phyloP scores from a whole-genome alignment of 2,113 vertebrate species.

The Vulpes vulpes region DNA sequence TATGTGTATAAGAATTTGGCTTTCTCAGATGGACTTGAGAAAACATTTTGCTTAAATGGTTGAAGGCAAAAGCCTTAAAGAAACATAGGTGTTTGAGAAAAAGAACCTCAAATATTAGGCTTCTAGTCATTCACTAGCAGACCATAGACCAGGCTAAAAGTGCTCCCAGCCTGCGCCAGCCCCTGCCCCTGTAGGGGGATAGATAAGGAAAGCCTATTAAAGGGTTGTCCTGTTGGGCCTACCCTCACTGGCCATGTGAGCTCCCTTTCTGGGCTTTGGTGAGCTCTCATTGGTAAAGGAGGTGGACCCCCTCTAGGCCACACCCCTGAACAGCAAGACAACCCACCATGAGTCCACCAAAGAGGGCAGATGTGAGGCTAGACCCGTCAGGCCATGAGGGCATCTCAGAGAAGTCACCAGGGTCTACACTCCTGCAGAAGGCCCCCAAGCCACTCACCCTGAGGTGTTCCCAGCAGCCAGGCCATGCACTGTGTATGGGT shows the following conservation, averaged over 20 bases:
- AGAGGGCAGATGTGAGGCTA: background rate
- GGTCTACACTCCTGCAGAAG: background rate
- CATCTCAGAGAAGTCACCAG: background rate
- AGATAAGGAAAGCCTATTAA: background rate
- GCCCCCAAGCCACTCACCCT: no score
- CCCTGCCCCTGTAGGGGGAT: background rate
- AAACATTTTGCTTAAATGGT: background rate
- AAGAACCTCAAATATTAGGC: background rate
- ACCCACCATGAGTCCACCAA: background rate
- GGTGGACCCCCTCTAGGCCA: background rate
- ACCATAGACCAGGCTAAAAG: background rate
- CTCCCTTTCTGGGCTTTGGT: background rate
- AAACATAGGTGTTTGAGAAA: background rate
- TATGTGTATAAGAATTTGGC: background rate
- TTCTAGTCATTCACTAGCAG: background rate
- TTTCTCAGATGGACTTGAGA: background rate
- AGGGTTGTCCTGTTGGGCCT: background rate
- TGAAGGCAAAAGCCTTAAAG: constrained; percentile 1
- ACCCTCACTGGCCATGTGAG: accelerated
- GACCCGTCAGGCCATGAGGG: background rate
- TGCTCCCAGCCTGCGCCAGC: accelerated
- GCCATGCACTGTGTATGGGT: background rate
- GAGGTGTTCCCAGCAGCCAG: background rate
- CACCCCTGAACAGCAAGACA: background rate
- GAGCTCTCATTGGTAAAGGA: background rate